Percentiles rank a stretch among this genome's conserved stretches.
These are phyloP conservation scores for Tachuris rubrigastra DNA, from an alignment of 2,113 vertebrate genomes.

Conservation along the genomic window DNA sequence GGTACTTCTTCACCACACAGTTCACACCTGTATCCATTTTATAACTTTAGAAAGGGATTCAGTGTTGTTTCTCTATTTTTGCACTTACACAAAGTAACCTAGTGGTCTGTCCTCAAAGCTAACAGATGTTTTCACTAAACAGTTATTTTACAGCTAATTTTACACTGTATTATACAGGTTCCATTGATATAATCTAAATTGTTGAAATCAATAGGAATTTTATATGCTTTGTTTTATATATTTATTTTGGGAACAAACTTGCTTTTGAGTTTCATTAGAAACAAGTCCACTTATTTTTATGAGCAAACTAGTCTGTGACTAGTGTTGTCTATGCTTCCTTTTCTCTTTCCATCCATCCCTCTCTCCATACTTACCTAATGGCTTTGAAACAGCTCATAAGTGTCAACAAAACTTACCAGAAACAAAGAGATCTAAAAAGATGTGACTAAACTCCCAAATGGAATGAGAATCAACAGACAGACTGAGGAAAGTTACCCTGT, in stretches of 20 bases:
- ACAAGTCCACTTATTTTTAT: not conserved
- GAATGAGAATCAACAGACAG: not conserved
- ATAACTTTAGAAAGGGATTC: not conserved
- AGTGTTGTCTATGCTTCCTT: not conserved
- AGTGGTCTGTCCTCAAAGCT: not conserved
- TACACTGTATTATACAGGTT: not conserved
- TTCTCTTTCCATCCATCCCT: not conserved
- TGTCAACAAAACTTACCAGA: not conserved
- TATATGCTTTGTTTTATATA: not conserved
- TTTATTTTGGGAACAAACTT: not conserved
- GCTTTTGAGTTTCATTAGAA: not conserved
- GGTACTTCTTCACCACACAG: not conserved
- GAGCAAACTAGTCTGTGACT: not conserved
- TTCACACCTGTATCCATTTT: not conserved
- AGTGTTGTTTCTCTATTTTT: not conserved
- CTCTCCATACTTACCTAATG: not conserved
- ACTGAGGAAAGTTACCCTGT: not conserved
- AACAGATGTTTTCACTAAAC: not conserved
- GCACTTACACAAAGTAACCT: not conserved
- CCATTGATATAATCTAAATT: not conserved
- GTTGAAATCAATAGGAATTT: not conserved
- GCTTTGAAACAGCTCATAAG: not conserved
- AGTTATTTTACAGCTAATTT: not conserved
- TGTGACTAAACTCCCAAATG: not conserved
- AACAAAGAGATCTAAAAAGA: not conserved